Evolutionary conservation across 2,797 vertebrate species (phyloP), one percentile per base, ranked within the genome.

Genomic region (Zenarchopterus dispar): DNA sequence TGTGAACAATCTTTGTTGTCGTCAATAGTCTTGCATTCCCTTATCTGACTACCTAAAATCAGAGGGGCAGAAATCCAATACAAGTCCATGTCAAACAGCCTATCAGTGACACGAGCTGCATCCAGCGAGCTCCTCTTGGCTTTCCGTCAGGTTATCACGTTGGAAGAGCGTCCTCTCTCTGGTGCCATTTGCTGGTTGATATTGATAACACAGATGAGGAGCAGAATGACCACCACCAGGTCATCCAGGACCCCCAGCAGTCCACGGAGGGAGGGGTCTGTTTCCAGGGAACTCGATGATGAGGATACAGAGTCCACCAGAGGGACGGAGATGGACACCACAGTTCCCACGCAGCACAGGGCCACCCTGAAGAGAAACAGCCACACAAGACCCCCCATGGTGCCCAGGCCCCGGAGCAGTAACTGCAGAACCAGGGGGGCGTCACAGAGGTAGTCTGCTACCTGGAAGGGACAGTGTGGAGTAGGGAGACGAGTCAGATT

Each of bases 401-500:
- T 93, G 61, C 93, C 92, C 79, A 95, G 63, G 26, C 89, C 76
- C 13, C 78, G 55, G 41, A 88, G 70, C 47, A 91, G 76, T n/a
- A 94, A 54, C 70, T 90, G 88, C 60, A 95, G 78, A 55, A 95
- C 74, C 0, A 93, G 61, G 0, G 89, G 92, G 2, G 86, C 74
- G 8, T 96, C 92, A 0, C 80, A 92, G 58, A 96, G 87, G 88
- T 96, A 94, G 82, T 94, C 95, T 13, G 88, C 88, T 48, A 96
- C 80, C 94, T 96, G 82, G 10, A 55, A 6, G 16, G 26, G 50
- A 58, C 9, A 46, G 57, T 2, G 16, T 15, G 8, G 6, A 48
- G 3, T 45, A 19, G 52, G 33, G 26, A 41, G 18, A 39, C 3
- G 4, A 0, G 0, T 80, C 19, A 65, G 55, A 47, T 17, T 1